phyloP scores from a whole-genome alignment of 2,113 vertebrate species.

The Myotis davidii region DNA sequence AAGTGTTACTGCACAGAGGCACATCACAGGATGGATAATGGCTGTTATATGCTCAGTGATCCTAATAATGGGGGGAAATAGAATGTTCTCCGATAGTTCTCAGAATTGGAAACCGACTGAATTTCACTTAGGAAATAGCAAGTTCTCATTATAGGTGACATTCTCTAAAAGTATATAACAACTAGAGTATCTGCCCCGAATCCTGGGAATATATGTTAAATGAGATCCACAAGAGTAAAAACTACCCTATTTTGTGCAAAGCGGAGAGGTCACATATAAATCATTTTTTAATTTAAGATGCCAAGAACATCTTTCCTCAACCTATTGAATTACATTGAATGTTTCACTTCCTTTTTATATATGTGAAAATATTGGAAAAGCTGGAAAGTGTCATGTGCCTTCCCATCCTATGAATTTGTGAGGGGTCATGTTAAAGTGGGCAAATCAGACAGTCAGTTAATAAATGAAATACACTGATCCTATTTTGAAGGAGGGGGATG shows the following conservation, averaged over 20 bases:
- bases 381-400: neutral
- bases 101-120: conserved; percentile 2
- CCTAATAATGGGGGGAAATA: neutral
- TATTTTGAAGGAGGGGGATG: neutral
- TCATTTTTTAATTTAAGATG: neutral
- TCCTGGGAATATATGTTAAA: neutral
- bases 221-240: neutral
- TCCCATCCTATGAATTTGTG: neutral
- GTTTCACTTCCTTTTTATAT: neutral
- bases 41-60: conserved; percentile 6
- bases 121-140: conserved; percentile 54
- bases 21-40: conserved; percentile 26
- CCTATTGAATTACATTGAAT: neutral
- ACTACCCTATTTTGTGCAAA: neutral
- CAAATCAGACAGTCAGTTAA: neutral
- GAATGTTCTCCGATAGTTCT: conserved; percentile 11
- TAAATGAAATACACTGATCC: neutral
- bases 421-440: neutral
- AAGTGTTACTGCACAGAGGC: conserved; percentile 24
- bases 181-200: neutral
- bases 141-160: neutral
- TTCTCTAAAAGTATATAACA: neutral
- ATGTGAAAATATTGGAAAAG: neutral
- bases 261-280: neutral
- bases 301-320: neutral